Base-by-base conservation (phyloP, 1,140 invertebrate genomes). In the Calliphora vicina region DNA sequence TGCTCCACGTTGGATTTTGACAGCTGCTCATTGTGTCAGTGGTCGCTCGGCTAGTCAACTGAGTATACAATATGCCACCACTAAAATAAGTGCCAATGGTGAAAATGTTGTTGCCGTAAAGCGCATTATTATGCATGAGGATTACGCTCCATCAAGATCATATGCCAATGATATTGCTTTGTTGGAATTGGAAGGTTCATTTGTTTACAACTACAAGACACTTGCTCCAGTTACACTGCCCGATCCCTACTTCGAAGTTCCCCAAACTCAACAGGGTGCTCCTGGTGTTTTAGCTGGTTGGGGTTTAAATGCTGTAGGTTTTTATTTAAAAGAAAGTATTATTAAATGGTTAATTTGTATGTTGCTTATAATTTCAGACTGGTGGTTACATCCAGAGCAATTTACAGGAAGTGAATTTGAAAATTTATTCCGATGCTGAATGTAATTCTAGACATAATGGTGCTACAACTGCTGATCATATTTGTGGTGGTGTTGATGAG, bases 1-100 rank as follows among this genome's bases (percentile, higher is more conserved):
- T 27, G 91, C 92, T 0, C 87, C 91, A 4, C 87, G 90, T 15
- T 92, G 92, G 26, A 92, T 92, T n/a, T 80, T 94, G 71, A 93
- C 93, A 0, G 93, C 93, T 2, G 93, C 93, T 5, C 93, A 94
- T 86, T 94, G 93, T 84, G 91, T 93, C 4, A 87, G 86, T 17
- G 89, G 91, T 10, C 84, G 85, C 9, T 82, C 20, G 0, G 82
- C 88, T 2, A 13, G 0, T 0, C 72, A 84, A n/a, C 82, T 90
- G 0, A 86, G 85, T n/a, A 29, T 90, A 4, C 88, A 90, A 74
- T 89, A 84, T 83, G 88, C 86, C 15, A 82, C 85, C 10, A 87
- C 87, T 4, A 83, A 45, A 0, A 87, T 86, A 15, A 84, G 10
- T 42, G 23, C 87, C 0, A 23, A 25, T 1, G 88, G 88, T 23